Evolutionary conservation across 2,888 invertebrate species (phyloP), one percentile per base, ranked within the genome.

Genomic region (Pyrrhia umbra): DNA sequence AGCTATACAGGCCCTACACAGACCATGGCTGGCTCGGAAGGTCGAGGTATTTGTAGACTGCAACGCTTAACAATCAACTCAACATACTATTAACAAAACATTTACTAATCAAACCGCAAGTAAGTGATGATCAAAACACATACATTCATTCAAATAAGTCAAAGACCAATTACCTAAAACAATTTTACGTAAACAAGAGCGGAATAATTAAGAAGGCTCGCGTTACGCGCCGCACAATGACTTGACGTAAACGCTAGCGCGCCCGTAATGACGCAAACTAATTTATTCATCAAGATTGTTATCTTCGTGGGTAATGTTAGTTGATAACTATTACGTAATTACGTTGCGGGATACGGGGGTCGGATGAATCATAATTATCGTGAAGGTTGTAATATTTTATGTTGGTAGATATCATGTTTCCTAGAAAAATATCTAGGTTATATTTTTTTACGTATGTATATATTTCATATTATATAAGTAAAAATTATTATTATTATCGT

Each of bases 271-370:
- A 84, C 85, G 81, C 71, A 74, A 85, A 84, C 83, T 88, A 90
- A 90, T 91, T 88, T 90, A 91, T 91, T 87, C 89, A 87, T 85
- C 83, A 85, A 83, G 86, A 88, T 34, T 87, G 75, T 75, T 88
- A 88, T 89, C 89, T 82, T 70, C 46, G 59, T 21, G 60, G 56
- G 69, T 68, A 82, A 84, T 77, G 80, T 81, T 80, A 80, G 81
- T 81, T 85, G 82, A 83, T 82, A 84, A 82, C 79, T 82, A 78
- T 81, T 78, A 78, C 56, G 74, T 77, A 75, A 81, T 75, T 70
- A 63, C 49, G 47, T 60, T 54, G 61, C 51, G 47, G 60, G 18
- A 37, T 66, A 39, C 10, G 6, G 49, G 37, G 62, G 45, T 10
- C 30, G 34, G 39, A 34, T 51, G 45, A 42, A 47, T 43, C 25